phyloP scores from a whole-genome alignment of 2,113 vertebrate genomes.

The Macheiramphus alcinus region DNA sequence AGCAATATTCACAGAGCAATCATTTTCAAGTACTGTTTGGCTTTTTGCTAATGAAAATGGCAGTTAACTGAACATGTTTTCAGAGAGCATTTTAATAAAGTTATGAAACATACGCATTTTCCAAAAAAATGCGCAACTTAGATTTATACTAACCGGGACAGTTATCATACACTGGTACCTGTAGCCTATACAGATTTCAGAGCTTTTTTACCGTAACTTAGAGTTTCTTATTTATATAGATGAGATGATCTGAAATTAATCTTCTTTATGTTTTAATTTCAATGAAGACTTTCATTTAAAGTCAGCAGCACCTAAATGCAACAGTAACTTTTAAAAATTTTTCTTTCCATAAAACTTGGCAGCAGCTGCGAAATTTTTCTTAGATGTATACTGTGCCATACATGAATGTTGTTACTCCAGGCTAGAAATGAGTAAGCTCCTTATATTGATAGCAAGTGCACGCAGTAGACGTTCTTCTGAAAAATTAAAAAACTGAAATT shows the following conservation, averaged over 20 bases:
- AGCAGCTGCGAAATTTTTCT: neutral
- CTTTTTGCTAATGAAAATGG: neutral
- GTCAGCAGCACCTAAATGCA: neutral
- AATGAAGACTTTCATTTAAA: neutral
- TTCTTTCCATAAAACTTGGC: neutral
- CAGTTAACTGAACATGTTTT: neutral
- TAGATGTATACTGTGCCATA: neutral
- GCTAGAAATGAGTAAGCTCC: neutral
- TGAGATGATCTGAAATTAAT: neutral
- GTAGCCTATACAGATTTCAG: neutral
- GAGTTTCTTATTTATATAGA: neutral
- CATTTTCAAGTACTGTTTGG: neutral
- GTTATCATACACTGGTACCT: neutral
- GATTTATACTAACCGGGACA: neutral
- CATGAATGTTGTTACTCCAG: neutral
- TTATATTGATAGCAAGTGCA: neutral
- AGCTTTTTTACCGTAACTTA: neutral
- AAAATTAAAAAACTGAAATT: neutral
- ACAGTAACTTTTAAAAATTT: neutral
- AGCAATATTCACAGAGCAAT: neutral
- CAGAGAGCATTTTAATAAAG: neutral
- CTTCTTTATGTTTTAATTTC: neutral
- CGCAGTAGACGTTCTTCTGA: neutral
- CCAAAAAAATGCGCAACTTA: neutral
- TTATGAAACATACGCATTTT: neutral